Evolutionary conservation across 2,113 vertebrate genomes (phyloP).

Genomic region (Caretta caretta): DNA sequence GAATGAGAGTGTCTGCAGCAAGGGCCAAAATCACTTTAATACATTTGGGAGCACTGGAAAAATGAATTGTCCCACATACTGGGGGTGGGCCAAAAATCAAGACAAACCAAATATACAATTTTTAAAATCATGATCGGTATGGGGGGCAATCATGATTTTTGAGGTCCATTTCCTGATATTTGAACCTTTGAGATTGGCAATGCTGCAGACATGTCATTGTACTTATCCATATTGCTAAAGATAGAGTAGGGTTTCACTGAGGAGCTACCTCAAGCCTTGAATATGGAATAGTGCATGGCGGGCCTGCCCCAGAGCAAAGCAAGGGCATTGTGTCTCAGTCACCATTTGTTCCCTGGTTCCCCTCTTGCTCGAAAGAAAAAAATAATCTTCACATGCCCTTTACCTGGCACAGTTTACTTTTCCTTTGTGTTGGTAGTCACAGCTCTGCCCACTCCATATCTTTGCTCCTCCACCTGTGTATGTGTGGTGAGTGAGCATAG

Average conservation of each 20-base stretch:
- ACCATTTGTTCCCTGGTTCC: neutral
- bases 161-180: neutral
- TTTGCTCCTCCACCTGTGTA: rapidly evolving
- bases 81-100: neutral
- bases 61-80: neutral
- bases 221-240: neutral
- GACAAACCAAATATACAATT: neutral
- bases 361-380: neutral
- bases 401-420: neutral
- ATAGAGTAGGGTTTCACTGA: neutral
- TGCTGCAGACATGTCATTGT: neutral
- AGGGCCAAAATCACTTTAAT: neutral
- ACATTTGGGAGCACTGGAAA: neutral
- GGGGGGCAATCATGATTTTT: neutral
- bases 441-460: neutral
- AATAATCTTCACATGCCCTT: neutral
- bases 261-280: neutral
- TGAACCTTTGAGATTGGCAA: neutral
- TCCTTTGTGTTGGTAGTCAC: rapidly evolving
- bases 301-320: neutral
- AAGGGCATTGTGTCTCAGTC: neutral
- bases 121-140: neutral
- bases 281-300: neutral
- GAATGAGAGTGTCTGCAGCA: neutral
- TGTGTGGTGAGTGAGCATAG: neutral